Evolutionary conservation across 2,888 invertebrate genomes (phyloP).

Genomic region (Conus canariensis): DNA sequence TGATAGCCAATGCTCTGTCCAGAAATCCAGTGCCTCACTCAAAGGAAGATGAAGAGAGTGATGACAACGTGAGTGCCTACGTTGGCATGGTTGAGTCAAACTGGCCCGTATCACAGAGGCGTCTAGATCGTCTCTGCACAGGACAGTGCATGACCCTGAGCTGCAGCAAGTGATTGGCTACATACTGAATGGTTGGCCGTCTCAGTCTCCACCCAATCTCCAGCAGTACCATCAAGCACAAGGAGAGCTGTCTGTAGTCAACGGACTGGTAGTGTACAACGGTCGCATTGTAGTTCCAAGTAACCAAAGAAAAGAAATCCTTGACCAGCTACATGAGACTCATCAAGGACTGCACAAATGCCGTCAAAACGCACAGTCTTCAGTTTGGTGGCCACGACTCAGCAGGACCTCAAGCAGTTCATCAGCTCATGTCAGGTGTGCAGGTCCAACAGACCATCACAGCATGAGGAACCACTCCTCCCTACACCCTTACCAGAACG

Average conservation of each 20-base stretch:
- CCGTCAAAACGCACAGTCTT: constrained; percentile 9
- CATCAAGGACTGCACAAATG: constrained; percentile 38
- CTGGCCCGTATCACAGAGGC: not conserved
- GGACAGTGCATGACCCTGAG: constrained; percentile 26
- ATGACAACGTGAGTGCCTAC: not conserved
- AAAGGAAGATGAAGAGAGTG: not conserved
- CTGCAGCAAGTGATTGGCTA: constrained; percentile 27
- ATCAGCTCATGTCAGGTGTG: constrained; percentile 13
- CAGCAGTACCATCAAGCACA: not conserved
- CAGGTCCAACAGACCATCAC: not conserved
- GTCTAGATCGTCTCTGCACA: not conserved
- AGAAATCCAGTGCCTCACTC: constrained; percentile 15
- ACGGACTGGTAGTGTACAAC: constrained; percentile 23
- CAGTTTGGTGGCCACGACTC: constrained; percentile 34
- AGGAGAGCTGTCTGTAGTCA: constrained; percentile 3
- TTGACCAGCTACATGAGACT: constrained; percentile 2
- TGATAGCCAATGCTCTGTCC: constrained; percentile 33
- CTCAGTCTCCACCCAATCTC: not conserved
- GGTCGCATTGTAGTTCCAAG: constrained; percentile 5
- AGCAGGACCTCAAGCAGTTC: not conserved
- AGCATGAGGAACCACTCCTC: not conserved
- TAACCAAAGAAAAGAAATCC: not conserved
- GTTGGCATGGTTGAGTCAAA: not conserved
- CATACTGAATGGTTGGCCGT: constrained; percentile 29
- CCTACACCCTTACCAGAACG: constrained; percentile 21